A percentile compares a stretch with the other conserved stretches of the same genome.
Conservation (phyloP, 1,140 invertebrate genomes). For the Philopotamus ludificatus region DNA sequence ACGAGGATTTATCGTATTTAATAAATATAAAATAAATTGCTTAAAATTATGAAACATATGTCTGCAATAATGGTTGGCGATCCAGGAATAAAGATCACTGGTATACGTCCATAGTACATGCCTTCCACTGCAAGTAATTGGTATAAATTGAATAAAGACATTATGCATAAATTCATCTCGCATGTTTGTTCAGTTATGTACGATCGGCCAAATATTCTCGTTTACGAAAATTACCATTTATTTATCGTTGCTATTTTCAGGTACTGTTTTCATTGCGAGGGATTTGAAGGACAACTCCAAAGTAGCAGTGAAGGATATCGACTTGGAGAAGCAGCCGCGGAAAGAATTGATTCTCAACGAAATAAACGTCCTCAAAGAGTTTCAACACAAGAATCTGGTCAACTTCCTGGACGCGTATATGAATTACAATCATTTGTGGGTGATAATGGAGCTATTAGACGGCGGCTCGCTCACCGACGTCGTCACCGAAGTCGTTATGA, state of each 20-base stretch:
- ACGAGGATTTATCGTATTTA: not conserved
- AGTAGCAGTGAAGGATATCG: constrained; percentile 96
- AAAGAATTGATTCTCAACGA: constrained; percentile 95
- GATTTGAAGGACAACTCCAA: constrained; percentile 74
- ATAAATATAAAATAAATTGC: not conserved
- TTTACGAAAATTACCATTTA: not conserved
- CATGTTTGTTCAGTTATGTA: too few species aligned
- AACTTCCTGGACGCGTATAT: constrained; percentile 94
- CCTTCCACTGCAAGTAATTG: not conserved
- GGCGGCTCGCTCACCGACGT: constrained; percentile 96
- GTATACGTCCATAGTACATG: not conserved
- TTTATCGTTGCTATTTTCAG: constrained; percentile 48
- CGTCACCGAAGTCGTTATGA: constrained; percentile 97
- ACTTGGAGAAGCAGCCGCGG: constrained; percentile 88
- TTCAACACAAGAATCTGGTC: constrained; percentile 94
- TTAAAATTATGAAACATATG: not conserved
- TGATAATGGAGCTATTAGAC: constrained; percentile 92
- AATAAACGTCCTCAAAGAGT: constrained; percentile 90
- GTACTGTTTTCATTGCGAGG: constrained; percentile 88
- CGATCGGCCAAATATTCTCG: too few species aligned
- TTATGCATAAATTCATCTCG: not conserved
- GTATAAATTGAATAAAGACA: not conserved
- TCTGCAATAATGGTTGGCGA: too few species aligned
- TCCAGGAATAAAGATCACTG: too few species aligned
- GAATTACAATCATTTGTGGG: constrained; percentile 90